These are phyloP conservation scores for Anser cygnoides DNA, from an alignment of 2,113 vertebrate species.

Conservation along the genomic window DNA sequence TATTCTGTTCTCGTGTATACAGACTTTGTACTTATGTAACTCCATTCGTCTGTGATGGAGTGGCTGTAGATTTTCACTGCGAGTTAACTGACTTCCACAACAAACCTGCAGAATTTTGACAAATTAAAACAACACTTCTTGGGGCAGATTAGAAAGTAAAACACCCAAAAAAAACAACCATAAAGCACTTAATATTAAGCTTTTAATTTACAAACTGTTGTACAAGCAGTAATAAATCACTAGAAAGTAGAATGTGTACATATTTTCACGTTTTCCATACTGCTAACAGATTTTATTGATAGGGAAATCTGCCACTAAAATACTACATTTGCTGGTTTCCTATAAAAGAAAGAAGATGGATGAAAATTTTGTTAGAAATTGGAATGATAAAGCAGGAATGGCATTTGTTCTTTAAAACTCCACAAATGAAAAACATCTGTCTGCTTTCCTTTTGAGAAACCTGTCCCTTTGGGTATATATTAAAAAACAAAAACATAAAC, in stretches of 20 bases:
- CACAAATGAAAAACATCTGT: conserved; percentile 66
- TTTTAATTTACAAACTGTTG: conserved; percentile 33
- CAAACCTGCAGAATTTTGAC: neutral
- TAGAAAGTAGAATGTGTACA: conserved; percentile 9
- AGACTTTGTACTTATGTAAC: neutral
- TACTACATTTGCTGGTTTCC: conserved; percentile 11
- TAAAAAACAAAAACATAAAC: conserved; percentile 57
- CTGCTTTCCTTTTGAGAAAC: conserved; percentile 58
- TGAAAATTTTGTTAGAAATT: neutral
- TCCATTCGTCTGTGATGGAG: neutral
- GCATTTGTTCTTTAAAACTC: conserved; percentile 58
- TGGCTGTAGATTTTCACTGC: neutral
- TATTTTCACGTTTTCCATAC: neutral
- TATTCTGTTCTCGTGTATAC: neutral
- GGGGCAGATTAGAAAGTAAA: conserved; percentile 21
- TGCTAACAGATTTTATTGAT: neutral
- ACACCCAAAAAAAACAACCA: neutral
- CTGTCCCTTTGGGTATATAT: conserved; percentile 51
- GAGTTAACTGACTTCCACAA: neutral
- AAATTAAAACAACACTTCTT: neutral
- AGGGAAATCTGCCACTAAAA: neutral
- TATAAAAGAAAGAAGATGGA: neutral
- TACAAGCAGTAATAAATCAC: conserved; percentile 18
- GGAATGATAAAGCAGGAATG: conserved; percentile 24
- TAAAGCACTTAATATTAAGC: neutral